Evolutionary conservation across 2,113 vertebrate genomes (phyloP).

Genomic region (Sinocyclocheilus anophthalmus): DNA sequence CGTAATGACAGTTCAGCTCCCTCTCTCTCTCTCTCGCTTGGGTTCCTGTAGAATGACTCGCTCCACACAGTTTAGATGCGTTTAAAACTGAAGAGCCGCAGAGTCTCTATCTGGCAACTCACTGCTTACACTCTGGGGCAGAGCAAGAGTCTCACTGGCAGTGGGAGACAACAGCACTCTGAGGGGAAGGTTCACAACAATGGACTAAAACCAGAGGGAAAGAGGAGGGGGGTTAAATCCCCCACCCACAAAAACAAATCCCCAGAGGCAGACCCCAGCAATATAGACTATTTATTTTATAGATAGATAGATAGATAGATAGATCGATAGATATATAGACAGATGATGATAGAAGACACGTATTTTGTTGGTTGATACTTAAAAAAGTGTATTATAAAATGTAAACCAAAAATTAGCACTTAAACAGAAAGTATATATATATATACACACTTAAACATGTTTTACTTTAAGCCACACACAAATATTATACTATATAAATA

Average conservation of each 20-base stretch:
- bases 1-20: constrained; percentile 25
- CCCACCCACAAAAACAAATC: constrained; percentile 56
- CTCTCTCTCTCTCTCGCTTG: neutral
- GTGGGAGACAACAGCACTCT: constrained; percentile 58
- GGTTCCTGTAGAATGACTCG: constrained; percentile 31
- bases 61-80: constrained; percentile 37
- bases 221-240: constrained; percentile 51
- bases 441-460: neutral
- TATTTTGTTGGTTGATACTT: no score
- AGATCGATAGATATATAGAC: constrained; percentile 33
- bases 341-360: neutral
- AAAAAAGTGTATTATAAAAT: no score
- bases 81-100: constrained; percentile 14
- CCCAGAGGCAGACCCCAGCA: constrained; percentile 46
- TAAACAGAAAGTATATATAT: neutral
- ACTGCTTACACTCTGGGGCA: constrained; percentile 27
- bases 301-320: neutral
- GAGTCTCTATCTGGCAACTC: constrained; percentile 45
- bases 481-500: neutral
- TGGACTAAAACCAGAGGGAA: constrained; percentile 68
- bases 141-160: constrained; percentile 47
- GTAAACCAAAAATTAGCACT: neutral
- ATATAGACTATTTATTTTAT: neutral
- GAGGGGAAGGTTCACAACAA: constrained; percentile 75
- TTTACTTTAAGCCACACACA: neutral